Evolutionary conservation across 2,797 vertebrate genomes (phyloP), one percentile per base, ranked within the genome.

Genomic region (Sebastes melanostomus): DNA sequence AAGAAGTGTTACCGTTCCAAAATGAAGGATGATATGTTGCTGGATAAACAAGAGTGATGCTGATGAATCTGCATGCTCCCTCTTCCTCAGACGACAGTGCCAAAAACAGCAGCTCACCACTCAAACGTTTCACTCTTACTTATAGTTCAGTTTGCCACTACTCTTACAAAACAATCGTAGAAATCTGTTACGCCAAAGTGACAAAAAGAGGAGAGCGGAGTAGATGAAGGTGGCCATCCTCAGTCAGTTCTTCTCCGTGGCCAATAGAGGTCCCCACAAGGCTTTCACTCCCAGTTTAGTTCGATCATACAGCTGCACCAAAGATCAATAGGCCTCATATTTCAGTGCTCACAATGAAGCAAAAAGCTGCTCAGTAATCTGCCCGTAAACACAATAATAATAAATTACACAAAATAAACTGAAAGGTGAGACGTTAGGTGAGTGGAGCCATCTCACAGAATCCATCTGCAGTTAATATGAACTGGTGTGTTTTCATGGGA

Each of bases 211-310:
- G 9, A 54, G 73, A 80, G 58, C 0, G 8, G 50, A 66, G 38
- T 11, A n/a, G 22, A 61, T 32, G 9, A 11, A 62, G 11, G 22
- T 24, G 52, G 9, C 24, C 18, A 24, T 72, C 56, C 34, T 71
- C 74, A 66, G 32, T 77, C 46, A 81, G 22, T 84, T 88, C 55
- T 62, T 80, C 30, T 70, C 65, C 80, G 63, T 89, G 84, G 85
- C 92, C 94, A 92, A 78, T 77, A 93, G 94, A 92, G 92, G 94
- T 88, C 90, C 68, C 75, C 85, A 92, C 75, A 90, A 83, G 34
- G 65, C 92, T 90, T 92, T 82, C 66, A 82, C 65, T 82, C 72
- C 66, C 59, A 81, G 55, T 76, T 78, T 18, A 78, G 69, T 75
- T 79, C 74, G 59, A 56, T 85, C 72, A 80, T 66, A 89, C 85